Percentiles rank a stretch among this genome's conserved stretches.
Evolutionary conservation across 2,797 vertebrate species (phyloP).

Genomic region (Amblyraja radiata): DNA sequence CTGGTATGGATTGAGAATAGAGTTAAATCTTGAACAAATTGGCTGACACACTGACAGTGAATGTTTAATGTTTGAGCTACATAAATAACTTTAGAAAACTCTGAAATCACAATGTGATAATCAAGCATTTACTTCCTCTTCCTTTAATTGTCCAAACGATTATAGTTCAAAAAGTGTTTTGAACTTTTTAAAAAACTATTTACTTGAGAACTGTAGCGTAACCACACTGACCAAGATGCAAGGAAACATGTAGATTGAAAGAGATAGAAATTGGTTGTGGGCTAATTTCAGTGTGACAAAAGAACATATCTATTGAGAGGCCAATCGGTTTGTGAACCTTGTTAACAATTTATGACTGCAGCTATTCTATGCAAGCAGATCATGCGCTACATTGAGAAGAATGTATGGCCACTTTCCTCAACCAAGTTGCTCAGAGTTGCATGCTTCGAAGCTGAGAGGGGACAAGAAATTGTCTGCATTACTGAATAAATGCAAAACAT

Average conservation of each 20-base stretch:
- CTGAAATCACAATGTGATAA: not conserved
- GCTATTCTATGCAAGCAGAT: not conserved
- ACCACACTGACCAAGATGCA: not conserved
- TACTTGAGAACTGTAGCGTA: not conserved
- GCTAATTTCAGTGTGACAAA: not conserved
- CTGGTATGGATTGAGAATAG: not conserved
- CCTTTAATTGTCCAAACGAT: not conserved
- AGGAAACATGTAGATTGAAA: not conserved
- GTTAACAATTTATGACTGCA: not conserved
- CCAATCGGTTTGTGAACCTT: not conserved
- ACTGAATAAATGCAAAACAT: not conserved
- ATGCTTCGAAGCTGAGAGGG: not conserved
- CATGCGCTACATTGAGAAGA: not conserved
- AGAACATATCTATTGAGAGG: not conserved
- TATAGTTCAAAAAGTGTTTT: not conserved
- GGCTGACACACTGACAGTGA: not conserved
- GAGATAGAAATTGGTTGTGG: not conserved
- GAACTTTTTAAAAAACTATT: not conserved
- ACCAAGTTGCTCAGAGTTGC: not conserved
- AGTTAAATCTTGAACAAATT: constrained; percentile 11
- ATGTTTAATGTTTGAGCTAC: not conserved
- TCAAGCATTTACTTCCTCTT: not conserved
- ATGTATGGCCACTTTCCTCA: too few species aligned
- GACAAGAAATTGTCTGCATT: not conserved
- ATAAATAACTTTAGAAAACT: not conserved